Conservation (phyloP, 2,888 invertebrate species). For the Synanthedon myopaeformis region DNA sequence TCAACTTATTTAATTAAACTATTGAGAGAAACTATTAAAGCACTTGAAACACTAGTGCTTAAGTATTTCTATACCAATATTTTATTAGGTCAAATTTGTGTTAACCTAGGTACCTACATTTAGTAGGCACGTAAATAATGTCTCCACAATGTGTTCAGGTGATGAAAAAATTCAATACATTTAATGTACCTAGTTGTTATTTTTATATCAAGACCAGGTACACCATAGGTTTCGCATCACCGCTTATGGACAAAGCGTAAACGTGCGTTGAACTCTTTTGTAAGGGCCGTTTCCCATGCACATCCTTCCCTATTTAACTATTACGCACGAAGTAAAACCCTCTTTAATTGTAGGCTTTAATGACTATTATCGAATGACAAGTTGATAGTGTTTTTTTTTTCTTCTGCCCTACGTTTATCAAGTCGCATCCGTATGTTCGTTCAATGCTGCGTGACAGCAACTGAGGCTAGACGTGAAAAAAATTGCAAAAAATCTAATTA, state of each 20-base stretch:
- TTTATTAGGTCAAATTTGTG: no score
- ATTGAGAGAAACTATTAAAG: no score
- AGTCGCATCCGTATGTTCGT: constrained; percentile 18
- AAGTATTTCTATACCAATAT: no score
- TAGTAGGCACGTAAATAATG: no score
- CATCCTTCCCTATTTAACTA: constrained; percentile 19
- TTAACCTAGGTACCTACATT: no score
- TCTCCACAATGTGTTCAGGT: no score
- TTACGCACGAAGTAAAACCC: constrained; percentile 19
- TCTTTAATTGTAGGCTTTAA: constrained; percentile 30
- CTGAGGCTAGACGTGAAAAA: constrained; percentile 9
- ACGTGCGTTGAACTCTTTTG: constrained; percentile 69
- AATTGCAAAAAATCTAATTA: neutral
- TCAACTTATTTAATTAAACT: no score
- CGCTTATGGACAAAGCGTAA: constrained; percentile 48
- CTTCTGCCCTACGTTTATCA: constrained; percentile 19
- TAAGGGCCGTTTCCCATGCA: constrained; percentile 54
- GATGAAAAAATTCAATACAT: no score
- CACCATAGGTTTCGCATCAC: constrained; percentile 33
- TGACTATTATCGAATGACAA: constrained; percentile 22
- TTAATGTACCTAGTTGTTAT: no score
- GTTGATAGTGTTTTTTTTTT: neutral
- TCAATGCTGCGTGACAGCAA: constrained; percentile 37
- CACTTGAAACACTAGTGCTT: no score
- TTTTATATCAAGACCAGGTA: constrained; percentile 24